phyloP scores from a whole-genome alignment of 2,797 vertebrate genomes.

The Silurus aristotelis region DNA sequence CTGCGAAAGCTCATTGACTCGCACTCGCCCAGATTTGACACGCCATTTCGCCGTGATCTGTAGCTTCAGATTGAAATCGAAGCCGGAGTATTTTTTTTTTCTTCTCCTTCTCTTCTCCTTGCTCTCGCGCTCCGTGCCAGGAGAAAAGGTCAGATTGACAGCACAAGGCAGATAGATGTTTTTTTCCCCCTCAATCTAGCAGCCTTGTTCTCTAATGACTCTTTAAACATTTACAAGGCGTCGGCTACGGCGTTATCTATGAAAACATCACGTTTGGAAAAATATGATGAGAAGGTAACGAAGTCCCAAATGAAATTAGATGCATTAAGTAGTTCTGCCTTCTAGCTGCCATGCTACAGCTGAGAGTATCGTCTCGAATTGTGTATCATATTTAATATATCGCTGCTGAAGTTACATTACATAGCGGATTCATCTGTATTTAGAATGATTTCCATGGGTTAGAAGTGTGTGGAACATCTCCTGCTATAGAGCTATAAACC shows the following conservation, averaged over 20 bases:
- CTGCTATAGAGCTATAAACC: no score
- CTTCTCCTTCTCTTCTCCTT: conserved; percentile 7
- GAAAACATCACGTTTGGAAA: background rate
- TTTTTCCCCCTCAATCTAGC: background rate
- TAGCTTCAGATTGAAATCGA: conserved; percentile 66
- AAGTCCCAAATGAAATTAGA: background rate
- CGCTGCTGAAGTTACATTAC: background rate
- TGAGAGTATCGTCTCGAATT: background rate
- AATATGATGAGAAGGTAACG: background rate
- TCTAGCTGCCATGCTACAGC: background rate
- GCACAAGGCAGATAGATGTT: conserved; percentile 50
- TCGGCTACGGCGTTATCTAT: background rate
- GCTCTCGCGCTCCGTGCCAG: background rate
- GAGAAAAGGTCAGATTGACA: conserved; percentile 46
- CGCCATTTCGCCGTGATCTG: conserved; percentile 72
- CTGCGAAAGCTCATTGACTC: conserved; percentile 49
- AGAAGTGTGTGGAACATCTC: no score
- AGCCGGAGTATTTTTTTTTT: conserved; percentile 58
- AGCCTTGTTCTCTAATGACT: background rate
- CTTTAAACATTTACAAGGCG: background rate
- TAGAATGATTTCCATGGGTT: no score
- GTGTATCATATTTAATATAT: background rate
- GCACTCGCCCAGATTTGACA: conserved; percentile 61
- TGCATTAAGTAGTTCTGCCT: background rate
- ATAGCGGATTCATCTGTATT: background rate